A percentile compares a stretch with the other conserved stretches of the same genome.
phyloP scores from a whole-genome alignment of 2,888 invertebrate genomes.

The Ditylenchus weischeri region DNA sequence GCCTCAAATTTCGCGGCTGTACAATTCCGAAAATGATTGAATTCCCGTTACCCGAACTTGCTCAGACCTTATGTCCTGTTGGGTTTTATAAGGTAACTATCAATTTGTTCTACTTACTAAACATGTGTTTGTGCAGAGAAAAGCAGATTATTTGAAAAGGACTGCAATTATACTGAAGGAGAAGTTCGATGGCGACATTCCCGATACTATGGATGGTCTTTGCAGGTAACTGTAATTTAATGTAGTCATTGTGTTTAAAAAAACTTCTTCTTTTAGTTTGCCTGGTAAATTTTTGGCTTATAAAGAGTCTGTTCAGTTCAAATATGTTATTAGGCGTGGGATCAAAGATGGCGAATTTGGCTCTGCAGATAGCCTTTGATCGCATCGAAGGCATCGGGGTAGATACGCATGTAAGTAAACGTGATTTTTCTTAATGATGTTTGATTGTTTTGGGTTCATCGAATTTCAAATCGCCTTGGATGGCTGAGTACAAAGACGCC shows the following conservation, averaged over 20 bases:
- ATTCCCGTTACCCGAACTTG: constrained; percentile 26
- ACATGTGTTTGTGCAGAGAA: constrained; percentile 67
- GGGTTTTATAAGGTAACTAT: constrained; percentile 76
- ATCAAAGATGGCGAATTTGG: constrained; percentile 95
- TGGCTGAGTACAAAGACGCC: constrained; percentile 70
- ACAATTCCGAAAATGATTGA: constrained; percentile 42
- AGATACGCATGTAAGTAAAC: constrained; percentile 79
- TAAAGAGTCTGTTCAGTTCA: constrained; percentile 65
- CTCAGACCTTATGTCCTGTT: constrained; percentile 63
- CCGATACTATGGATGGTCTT: constrained; percentile 75
- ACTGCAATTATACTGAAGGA: constrained; percentile 76
- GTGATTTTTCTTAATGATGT: not conserved
- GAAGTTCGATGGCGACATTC: constrained; percentile 81
- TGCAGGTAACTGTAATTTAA: not conserved
- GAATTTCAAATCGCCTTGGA: constrained; percentile 84
- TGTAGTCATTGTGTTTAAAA: constrained; percentile 61
- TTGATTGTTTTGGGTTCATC: constrained; percentile 47
- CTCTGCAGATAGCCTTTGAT: constrained; percentile 90
- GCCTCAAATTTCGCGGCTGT: constrained; percentile 21
- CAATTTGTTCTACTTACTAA: not conserved
- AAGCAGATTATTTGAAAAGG: constrained; percentile 83
- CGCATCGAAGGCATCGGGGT: constrained; percentile 76
- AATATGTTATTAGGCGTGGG: constrained; percentile 72
- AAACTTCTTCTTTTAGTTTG: constrained; percentile 24
- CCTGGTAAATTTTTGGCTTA: not conserved